Evolutionary conservation across 2,113 vertebrate genomes (phyloP).

Genomic region (Hydrochoerus hydrochaeris): DNA sequence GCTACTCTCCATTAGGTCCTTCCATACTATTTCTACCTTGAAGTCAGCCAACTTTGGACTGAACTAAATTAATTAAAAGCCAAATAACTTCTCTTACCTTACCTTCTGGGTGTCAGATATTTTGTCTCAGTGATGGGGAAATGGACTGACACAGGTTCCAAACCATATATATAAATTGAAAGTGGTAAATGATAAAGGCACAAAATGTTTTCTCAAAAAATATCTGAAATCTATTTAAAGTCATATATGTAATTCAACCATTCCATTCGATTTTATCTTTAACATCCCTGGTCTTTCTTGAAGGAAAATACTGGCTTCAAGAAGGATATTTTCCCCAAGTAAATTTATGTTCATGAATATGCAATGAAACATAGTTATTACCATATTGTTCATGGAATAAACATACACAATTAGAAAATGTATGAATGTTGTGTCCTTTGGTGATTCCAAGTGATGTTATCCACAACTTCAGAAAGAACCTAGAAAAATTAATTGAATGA

Average conservation of each 20-base stretch:
- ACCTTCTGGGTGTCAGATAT: not conserved
- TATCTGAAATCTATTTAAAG: constrained; percentile 27
- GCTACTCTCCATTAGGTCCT: not conserved
- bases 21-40: not conserved
- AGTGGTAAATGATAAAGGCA: not conserved
- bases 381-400: constrained; percentile 24
- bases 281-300: not conserved
- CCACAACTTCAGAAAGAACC: constrained; percentile 58
- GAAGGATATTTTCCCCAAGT: constrained; percentile 32
- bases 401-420: constrained; percentile 41
- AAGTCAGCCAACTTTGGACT: not conserved
- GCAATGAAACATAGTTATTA: constrained; percentile 43
- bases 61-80: not conserved
- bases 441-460: constrained; percentile 31
- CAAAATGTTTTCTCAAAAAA: constrained; percentile 44
- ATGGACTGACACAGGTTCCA: not conserved
- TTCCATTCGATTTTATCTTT: constrained; percentile 52
- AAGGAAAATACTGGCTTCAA: constrained; percentile 14
- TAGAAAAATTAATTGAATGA: constrained; percentile 53
- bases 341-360: constrained; percentile 58
- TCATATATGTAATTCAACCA: constrained; percentile 37
- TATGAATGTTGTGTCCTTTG: constrained; percentile 16
- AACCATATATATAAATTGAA: not conserved
- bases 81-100: not conserved
- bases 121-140: not conserved